A percentile compares a stretch with the other conserved stretches of the same genome.
These are phyloP conservation scores for Apostichopus leukothele DNA, from an alignment of 53 echinoderm and acorn worm species.

Conservation along the genomic window DNA sequence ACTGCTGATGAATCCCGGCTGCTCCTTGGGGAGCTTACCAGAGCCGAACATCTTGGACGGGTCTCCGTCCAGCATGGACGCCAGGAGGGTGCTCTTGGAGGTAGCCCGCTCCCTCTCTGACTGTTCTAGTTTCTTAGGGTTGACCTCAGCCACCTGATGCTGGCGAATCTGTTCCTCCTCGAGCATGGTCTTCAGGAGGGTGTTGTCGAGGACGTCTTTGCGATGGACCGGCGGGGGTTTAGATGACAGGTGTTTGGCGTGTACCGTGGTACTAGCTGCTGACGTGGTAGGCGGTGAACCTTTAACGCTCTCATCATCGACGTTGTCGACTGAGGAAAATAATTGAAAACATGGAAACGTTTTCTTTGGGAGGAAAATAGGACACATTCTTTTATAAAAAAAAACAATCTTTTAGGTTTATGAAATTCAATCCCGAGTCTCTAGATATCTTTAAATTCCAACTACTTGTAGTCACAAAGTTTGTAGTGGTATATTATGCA, in stretches of 20 bases:
- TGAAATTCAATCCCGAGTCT: too few relatives aligned
- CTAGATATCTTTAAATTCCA: too few relatives aligned
- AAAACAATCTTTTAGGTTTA: too few relatives aligned
- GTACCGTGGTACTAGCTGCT: conserved; percentile 13
- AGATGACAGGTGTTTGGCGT: conserved; percentile 6
- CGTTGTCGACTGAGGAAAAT: conserved; percentile 48
- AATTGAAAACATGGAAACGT: neutral
- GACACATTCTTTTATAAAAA: too few relatives aligned
- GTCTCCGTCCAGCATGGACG: conserved; percentile 73
- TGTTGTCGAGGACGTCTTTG: conserved; percentile 64
- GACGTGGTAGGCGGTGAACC: conserved; percentile 45
- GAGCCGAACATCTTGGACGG: conserved; percentile 77
- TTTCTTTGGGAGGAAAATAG: neutral
- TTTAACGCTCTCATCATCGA: conserved; percentile 61
- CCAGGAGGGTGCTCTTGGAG: conserved; percentile 62
- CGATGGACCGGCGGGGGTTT: conserved; percentile 29
- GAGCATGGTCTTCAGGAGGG: conserved; percentile 55
- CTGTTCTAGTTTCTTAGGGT: conserved; percentile 13
- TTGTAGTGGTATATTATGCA: too few relatives aligned
- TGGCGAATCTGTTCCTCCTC: conserved; percentile 44
- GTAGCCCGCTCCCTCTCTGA: conserved; percentile 52
- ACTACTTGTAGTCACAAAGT: too few relatives aligned
- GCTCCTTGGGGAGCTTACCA: conserved; percentile 83
- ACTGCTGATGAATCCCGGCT: conserved; percentile 89
- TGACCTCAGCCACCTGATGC: neutral